These are phyloP conservation scores for Pteropus rufus DNA, from an alignment of 2,797 vertebrate genomes.

Conservation along the genomic window DNA sequence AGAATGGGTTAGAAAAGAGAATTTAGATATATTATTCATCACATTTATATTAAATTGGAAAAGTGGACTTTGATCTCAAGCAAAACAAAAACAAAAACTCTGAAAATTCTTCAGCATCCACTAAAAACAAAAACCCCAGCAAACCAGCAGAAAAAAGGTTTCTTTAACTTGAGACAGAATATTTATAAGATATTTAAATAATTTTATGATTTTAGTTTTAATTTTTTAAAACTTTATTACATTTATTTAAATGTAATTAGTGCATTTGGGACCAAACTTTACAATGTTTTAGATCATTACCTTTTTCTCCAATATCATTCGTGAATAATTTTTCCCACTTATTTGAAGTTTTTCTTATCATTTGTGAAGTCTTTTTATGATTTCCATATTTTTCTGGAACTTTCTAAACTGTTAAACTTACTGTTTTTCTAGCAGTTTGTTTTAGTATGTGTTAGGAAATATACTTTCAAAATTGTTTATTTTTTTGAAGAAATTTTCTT, in stretches of 20 bases:
- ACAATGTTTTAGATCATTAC: not conserved
- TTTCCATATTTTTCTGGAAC: not conserved
- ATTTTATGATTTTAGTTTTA: not conserved
- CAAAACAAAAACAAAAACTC: not conserved
- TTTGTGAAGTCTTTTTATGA: not conserved
- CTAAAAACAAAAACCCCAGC: not conserved
- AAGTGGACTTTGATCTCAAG: not conserved
- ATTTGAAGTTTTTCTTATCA: not conserved
- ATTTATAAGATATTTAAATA: not conserved
- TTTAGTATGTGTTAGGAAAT: not conserved
- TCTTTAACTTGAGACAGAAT: not conserved
- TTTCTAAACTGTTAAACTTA: constrained; percentile 12
- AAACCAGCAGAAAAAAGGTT: not conserved
- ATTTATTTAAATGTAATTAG: not conserved
- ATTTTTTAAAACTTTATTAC: not conserved
- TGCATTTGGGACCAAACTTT: not conserved
- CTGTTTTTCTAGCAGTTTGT: not conserved
- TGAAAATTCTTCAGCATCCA: not conserved
- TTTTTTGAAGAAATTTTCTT: not conserved
- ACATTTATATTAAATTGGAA: not conserved
- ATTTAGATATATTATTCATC: not conserved
- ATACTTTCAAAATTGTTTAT: not conserved
- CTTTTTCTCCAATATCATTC: not conserved
- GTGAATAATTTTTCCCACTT: not conserved
- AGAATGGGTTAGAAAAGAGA: not conserved